phyloP scores from a whole-genome alignment of 1,140 invertebrate genomes.

The Megalopta genalis region DNA sequence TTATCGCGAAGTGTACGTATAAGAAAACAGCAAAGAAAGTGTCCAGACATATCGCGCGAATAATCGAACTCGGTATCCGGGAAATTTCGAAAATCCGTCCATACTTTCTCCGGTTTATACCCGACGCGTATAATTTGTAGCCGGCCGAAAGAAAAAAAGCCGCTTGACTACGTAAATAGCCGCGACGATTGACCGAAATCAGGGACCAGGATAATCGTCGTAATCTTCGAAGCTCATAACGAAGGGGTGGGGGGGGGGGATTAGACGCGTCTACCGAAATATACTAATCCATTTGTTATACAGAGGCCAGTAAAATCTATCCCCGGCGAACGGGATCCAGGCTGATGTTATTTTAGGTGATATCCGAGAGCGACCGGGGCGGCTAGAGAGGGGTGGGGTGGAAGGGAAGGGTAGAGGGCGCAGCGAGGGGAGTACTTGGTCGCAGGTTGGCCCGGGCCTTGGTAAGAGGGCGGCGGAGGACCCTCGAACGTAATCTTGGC shows the following conservation, averaged over 20 bases:
- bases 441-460: conserved; percentile 60
- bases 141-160: too few species aligned
- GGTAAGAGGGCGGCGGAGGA: conserved; percentile 61
- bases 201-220: conserved; percentile 46
- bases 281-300: conserved; percentile 65
- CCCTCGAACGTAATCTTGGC: conserved; percentile 77
- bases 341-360: conserved; percentile 62
- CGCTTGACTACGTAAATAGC: conserved; percentile 3
- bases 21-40: too few species aligned
- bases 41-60: too few species aligned
- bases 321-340: conserved; percentile 44
- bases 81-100: too few species aligned
- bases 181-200: conserved; percentile 51
- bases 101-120: too few species aligned
- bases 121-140: too few species aligned
- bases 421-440: conserved; percentile 44
- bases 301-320: conserved; percentile 57
- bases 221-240: conserved; percentile 43
- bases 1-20: too few species aligned
- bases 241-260: too few species aligned
- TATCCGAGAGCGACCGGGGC: conserved; percentile 52
- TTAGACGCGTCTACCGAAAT: conserved; percentile 52
- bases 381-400: too few species aligned
- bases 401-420: conserved; percentile 37
- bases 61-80: too few species aligned